Evolutionary conservation across 1,140 invertebrate species (phyloP).

Genomic region (Dendrolimus punctatus): DNA sequence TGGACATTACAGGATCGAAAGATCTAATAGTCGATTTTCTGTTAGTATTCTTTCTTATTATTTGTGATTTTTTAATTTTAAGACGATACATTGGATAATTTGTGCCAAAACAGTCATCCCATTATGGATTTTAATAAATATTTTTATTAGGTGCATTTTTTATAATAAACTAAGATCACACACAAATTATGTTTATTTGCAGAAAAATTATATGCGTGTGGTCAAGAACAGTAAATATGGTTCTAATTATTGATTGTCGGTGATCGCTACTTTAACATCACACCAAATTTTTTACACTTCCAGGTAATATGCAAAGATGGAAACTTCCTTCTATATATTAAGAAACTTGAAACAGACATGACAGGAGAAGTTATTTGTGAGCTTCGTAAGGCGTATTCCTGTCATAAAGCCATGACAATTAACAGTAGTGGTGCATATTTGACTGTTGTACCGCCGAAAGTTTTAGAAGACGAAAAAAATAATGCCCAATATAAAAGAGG

Average conservation of each 20-base stretch:
- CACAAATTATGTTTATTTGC: neutral
- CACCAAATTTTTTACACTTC: neutral
- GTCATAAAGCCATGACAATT: neutral
- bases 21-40: slow-evolving; percentile 23
- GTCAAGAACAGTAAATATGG: too few relatives aligned
- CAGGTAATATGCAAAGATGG: slow-evolving; percentile 22
- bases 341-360: slow-evolving; percentile 25
- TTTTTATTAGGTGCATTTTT: too few relatives aligned
- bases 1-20: slow-evolving; percentile 20
- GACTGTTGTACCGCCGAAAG: neutral
- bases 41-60: slow-evolving; percentile 17
- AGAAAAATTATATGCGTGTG: neutral
- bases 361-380: slow-evolving; percentile 22
- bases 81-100: neutral
- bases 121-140: neutral
- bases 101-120: neutral
- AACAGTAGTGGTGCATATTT: neutral
- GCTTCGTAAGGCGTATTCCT: slow-evolving; percentile 9
- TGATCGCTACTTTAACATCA: too few relatives aligned
- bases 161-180: too few relatives aligned
- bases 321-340: slow-evolving; percentile 21
- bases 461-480: neutral
- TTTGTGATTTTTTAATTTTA: neutral
- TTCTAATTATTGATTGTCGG: too few relatives aligned
- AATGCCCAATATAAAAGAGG: too few relatives aligned